A percentile compares a stretch with the other conserved stretches of the same genome.
Conservation (phyloP, 2,888 invertebrate genomes). For the Cheiracanthium punctorium region DNA sequence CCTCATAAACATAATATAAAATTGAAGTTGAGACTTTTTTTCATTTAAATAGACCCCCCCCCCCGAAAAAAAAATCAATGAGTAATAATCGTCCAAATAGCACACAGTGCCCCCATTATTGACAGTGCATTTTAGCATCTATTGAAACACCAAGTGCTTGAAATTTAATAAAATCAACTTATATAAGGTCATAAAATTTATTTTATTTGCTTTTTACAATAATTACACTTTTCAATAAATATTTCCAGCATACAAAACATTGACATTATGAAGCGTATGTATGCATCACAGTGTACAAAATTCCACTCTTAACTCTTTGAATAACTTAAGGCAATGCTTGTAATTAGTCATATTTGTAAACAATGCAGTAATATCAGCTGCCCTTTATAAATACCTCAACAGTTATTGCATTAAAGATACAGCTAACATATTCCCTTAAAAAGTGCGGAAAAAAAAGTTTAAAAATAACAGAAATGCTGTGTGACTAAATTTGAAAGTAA, state of each 20-base stretch:
- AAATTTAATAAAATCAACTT: no score
- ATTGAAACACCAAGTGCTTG: no score
- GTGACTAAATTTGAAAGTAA: background rate
- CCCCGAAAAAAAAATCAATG: no score
- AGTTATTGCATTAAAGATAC: background rate
- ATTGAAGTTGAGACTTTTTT: no score
- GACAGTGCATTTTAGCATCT: no score
- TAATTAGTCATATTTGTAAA: constrained; percentile 17
- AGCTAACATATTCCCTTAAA: background rate
- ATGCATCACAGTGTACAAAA: constrained; percentile 56
- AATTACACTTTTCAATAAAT: constrained; percentile 59
- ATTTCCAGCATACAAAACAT: constrained; percentile 61
- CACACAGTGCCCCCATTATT: no score
- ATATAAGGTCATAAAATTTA: constrained; percentile 54
- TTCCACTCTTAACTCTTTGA: background rate
- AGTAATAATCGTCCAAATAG: no score
- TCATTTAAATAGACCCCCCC: no score
- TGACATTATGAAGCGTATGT: constrained; percentile 55
- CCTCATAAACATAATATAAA: no score
- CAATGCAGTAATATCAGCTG: background rate
- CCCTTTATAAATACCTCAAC: background rate
- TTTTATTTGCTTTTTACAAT: constrained; percentile 57
- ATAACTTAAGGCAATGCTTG: constrained; percentile 49
- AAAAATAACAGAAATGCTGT: no score
- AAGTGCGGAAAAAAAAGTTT: no score